Evolutionary conservation across 2,113 vertebrate genomes (phyloP).

Genomic region (Elanoides forficatus): DNA sequence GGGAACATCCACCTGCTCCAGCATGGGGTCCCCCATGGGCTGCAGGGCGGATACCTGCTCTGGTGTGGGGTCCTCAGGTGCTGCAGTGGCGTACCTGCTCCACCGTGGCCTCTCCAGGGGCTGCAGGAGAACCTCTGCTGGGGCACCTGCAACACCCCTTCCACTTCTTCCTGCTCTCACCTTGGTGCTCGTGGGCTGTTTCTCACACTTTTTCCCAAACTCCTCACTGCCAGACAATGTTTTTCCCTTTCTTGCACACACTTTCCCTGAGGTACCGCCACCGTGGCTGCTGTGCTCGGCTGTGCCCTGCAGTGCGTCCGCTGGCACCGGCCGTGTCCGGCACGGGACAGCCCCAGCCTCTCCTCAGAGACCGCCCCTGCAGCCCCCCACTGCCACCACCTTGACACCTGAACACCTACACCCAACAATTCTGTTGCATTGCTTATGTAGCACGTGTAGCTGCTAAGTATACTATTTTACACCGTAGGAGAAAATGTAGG

Average conservation of each 20-base stretch:
- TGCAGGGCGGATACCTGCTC: neutral
- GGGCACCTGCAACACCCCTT: neutral
- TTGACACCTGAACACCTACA: neutral
- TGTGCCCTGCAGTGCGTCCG: neutral
- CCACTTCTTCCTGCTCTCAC: neutral
- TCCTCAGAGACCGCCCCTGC: neutral
- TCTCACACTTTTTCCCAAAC: neutral
- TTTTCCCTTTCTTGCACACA: neutral
- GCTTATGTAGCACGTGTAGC: neutral
- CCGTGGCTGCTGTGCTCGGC: neutral
- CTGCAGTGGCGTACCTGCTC: neutral
- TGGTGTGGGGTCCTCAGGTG: neutral
- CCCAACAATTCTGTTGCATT: neutral
- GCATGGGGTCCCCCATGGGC: neutral
- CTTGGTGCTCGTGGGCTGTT: fast-evolving
- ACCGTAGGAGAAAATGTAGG: neutral
- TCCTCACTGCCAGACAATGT: neutral
- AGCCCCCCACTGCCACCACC: neutral
- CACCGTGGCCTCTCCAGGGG: neutral
- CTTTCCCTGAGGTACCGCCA: neutral
- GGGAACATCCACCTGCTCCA: neutral
- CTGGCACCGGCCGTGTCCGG: fast-evolving
- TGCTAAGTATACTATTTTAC: neutral
- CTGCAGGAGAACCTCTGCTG: neutral
- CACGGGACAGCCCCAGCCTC: neutral